Evolutionary conservation across 2,797 vertebrate genomes (phyloP), one percentile per base, ranked within the genome.

Genomic region (Acridotheres tristis): DNA sequence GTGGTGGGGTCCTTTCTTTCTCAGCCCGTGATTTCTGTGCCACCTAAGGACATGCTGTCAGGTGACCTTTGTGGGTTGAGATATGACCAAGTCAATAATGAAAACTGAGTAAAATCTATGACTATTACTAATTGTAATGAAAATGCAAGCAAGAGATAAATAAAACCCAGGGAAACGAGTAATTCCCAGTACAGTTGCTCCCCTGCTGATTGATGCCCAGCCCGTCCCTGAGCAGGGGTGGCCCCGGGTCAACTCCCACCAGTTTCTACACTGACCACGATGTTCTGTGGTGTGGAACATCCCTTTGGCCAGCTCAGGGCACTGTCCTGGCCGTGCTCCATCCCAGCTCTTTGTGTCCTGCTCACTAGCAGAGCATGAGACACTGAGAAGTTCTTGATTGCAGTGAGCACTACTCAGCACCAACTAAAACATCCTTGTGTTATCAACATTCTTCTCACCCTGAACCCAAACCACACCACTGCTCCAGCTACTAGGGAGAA

Each of bases 181-280:
- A 20, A 82, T 36, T 55, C 48, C 20, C 48, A 42, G 62, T 7
- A 43, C 15, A 55, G 26, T 2, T 61, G 30, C 22, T 50, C 13
- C 34, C 5, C 3, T 0, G 0, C 34, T 42, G 47, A 20, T 6
- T 26, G 29, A 80, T 59, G 61, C 40, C n/a, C 40, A 53, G 1
- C 17, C 50, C 2, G 3, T 42, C 10, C 26, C 47, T 26, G 40
- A 54, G 40, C 21, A 81, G 40, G 1, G 12, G 18, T 18, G 21
- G 21, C 21, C 34, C 16, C 16, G 14, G 22, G 34, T 7, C 69
- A 81, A 1, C 18, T 61, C 22, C 23, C 7, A 48, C 3, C 30
- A 48, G 9, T 36, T 88, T 54, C 48, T 32, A 13, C 14, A 29
- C 13, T 62, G 42, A 7, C 42, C 48, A 42, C 14, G 48, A 23